phyloP scores from a whole-genome alignment of 1,140 invertebrate genomes.

The Drosophila prosaltans region DNA sequence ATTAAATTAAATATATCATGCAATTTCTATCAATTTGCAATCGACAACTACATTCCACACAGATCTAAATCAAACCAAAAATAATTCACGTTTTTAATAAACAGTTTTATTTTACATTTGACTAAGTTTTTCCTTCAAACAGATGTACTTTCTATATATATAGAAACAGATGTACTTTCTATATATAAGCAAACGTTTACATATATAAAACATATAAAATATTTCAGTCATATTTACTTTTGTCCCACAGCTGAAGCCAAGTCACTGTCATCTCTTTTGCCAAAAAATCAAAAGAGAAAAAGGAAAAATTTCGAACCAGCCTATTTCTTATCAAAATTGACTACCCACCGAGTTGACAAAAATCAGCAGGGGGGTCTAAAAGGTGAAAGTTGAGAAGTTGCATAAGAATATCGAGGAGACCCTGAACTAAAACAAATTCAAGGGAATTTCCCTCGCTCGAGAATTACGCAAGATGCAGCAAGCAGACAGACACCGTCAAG shows the following conservation, averaged over 20 bases:
- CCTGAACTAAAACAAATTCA: neutral
- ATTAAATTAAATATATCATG: too few relatives aligned
- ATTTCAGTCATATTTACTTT: neutral
- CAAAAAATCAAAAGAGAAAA: neutral
- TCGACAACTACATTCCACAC: too few relatives aligned
- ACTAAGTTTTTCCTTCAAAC: too few relatives aligned
- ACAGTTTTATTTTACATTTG: too few relatives aligned
- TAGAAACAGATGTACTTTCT: too few relatives aligned
- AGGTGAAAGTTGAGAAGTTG: conserved; percentile 52
- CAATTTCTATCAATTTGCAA: too few relatives aligned
- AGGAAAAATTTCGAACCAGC: conserved; percentile 14
- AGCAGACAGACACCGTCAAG: neutral
- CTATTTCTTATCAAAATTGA: conserved; percentile 15
- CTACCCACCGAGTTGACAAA: conserved; percentile 19
- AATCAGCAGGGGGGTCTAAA: conserved; percentile 33
- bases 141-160: too few relatives aligned
- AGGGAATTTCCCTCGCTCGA: conserved; percentile 23
- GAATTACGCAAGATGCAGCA: conserved; percentile 11
- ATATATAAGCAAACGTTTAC: too few relatives aligned
- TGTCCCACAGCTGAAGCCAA: neutral
- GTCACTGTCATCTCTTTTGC: neutral
- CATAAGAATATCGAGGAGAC: neutral
- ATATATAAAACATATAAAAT: too few relatives aligned
- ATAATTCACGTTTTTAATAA: too few relatives aligned
- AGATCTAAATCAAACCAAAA: too few relatives aligned